A percentile compares a stretch with the other conserved stretches of the same genome.
phyloP scores from a whole-genome alignment of 2,113 vertebrate species.

The Gopherus flavomarginatus region DNA sequence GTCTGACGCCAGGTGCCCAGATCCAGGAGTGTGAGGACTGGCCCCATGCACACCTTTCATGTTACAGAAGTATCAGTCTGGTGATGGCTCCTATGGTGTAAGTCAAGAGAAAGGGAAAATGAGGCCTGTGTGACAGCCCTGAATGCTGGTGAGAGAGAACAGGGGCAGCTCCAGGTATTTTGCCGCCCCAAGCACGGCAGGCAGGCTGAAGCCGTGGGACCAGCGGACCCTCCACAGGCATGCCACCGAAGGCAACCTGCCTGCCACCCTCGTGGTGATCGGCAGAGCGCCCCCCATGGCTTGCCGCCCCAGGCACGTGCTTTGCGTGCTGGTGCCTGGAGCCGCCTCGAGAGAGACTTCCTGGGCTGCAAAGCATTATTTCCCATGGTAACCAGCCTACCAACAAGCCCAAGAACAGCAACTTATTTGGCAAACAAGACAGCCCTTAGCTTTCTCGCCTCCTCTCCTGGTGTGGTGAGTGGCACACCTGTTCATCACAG shows the following conservation, averaged over 20 bases:
- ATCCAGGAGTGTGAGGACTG: not conserved
- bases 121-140: not conserved
- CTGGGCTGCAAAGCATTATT: not conserved
- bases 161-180: no score
- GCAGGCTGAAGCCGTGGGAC: no score
- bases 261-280: no score
- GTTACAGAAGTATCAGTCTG: not conserved
- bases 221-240: no score
- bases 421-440: constrained; percentile 30
- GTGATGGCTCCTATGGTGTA: not conserved
- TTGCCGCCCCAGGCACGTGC: no score
- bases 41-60: not conserved
- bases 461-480: constrained; percentile 19
- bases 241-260: no score
- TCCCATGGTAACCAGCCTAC: constrained; percentile 30
- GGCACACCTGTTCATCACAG: constrained; percentile 1
- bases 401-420: not conserved
- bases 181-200: no score
- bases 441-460: not conserved
- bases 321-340: no score
- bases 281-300: no score
- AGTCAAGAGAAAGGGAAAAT: not conserved
- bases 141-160: not conserved
- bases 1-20: fast-evolving
- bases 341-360: not conserved